Evolutionary conservation across 2,797 vertebrate genomes (phyloP), one percentile per base, ranked within the genome.

Genomic region (Enteromius paludinosus): DNA sequence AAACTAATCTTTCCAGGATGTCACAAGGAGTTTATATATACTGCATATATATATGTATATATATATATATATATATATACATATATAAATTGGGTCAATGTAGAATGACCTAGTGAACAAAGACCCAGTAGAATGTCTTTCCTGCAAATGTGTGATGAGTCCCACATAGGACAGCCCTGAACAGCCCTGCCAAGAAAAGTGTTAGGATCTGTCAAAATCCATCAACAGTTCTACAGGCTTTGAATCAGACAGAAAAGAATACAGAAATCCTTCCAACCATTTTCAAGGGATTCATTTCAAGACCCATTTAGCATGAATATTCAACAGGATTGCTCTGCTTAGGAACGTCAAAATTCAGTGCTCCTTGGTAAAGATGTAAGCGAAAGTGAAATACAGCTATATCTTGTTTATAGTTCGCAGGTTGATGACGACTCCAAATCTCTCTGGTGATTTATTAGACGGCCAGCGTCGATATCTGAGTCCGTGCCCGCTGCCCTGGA

Each of bases 371-470:
- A 68, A 66, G 66, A 20, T 25, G 47, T 38, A 23, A 69, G 47
- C 17, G 30, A 81, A 77, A 76, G 80, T 80, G 77, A 87, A 62
- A 38, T 68, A 85, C 71, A 28, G 17, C 73, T 81, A 56, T 12
- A 25, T 65, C 47, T 81, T 69, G 41, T 81, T 66, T 76, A 41
- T 54, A 52, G 33, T 43, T 69, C 77, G 38, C 72, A 78, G 77
- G 69, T 81, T 78, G 33, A 78, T 84, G 77, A 77, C 11, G 52
- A 65, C 62, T 71, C 47, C 45, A 66, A 61, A 85, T 87, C 52
- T 28, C 45, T 41, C 72, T 38, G 65, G 38, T 76, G 74, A 85
- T 88, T 86, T 77, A 88, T 87, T 43, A 54, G 77, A 72, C 47
- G 43, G 38, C 64, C 70, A 47, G 59, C 49, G 43, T 79, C 49